A percentile compares a stretch with the other conserved stretches of the same genome.
Evolutionary conservation across 1,140 invertebrate genomes (phyloP).

Genomic region (Lepidurus arcticus): DNA sequence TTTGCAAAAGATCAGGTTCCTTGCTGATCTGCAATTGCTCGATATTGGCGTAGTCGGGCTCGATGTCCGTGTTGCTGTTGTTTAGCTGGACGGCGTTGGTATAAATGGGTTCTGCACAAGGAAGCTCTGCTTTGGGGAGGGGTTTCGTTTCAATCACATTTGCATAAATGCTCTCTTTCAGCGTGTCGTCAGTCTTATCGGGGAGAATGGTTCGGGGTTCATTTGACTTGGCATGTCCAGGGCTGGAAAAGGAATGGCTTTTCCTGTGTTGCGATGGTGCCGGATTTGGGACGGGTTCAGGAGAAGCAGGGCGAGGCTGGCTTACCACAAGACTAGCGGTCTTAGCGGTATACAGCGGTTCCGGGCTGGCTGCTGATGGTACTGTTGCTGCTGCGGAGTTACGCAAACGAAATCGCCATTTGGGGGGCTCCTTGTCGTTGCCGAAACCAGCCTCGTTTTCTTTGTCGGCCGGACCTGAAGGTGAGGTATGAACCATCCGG

Average conservation of each 20-base stretch:
- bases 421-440: constrained; percentile 33
- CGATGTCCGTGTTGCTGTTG: neutral
- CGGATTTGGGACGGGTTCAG: neutral
- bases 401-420: constrained; percentile 26
- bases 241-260: constrained; percentile 1
- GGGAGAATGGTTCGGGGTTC: neutral
- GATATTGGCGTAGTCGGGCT: neutral
- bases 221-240: neutral
- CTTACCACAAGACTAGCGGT: neutral
- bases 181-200: neutral
- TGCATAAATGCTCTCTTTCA: constrained; percentile 1
- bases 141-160: neutral
- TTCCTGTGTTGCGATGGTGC: neutral
- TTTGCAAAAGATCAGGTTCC: constrained; percentile 34
- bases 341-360: neutral
- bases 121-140: neutral
- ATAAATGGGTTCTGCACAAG: neutral
- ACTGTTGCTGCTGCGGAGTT: neutral
- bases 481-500: neutral
- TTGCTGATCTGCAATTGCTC: constrained; percentile 8
- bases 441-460: neutral
- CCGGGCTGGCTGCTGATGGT: neutral
- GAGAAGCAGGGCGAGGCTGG: neutral
- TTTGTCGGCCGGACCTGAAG: constrained; percentile 18
- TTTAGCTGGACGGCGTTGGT: neutral